Conservation (phyloP, 2,888 invertebrate species). For the Pristionchus maxplancki region DNA sequence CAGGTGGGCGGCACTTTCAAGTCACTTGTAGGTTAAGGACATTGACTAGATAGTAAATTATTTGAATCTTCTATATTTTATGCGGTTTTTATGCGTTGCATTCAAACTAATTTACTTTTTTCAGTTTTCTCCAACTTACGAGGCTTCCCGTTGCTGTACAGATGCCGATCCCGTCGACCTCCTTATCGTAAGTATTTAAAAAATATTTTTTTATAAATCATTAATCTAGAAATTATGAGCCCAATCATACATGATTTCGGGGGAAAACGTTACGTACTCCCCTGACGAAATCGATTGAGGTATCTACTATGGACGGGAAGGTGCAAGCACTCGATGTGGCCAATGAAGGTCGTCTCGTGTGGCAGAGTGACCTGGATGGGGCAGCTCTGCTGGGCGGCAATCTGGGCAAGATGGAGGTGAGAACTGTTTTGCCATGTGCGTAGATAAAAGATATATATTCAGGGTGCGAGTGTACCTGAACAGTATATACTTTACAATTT, state of each 20-base stretch:
- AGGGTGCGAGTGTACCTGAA: no score
- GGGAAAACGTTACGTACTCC: no score
- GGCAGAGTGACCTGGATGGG: constrained; percentile 57
- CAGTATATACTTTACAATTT: no score
- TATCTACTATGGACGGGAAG: constrained; percentile 67
- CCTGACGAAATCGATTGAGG: no score
- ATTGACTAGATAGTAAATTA: no score
- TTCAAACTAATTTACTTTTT: neutral
- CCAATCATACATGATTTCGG: no score
- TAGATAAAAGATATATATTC: no score
- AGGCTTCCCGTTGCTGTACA: constrained; percentile 41
- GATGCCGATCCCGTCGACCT: constrained; percentile 38
- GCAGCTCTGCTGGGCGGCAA: constrained; percentile 59
- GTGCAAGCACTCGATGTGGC: constrained; percentile 61
- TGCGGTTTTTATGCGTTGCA: no score
- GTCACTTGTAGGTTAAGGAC: no score
- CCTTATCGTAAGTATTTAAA: constrained; percentile 26
- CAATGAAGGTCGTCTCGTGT: constrained; percentile 55
- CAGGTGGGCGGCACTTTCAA: no score
- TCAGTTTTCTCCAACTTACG: neutral
- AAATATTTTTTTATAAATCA: neutral
- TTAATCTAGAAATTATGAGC: neutral
- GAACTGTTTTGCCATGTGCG: no score
- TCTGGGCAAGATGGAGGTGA: constrained; percentile 57
- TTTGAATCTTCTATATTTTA: no score